Evolutionary conservation across 2,797 vertebrate genomes (phyloP), one percentile per base, ranked within the genome.

Genomic region (Loris lydekkerianus): DNA sequence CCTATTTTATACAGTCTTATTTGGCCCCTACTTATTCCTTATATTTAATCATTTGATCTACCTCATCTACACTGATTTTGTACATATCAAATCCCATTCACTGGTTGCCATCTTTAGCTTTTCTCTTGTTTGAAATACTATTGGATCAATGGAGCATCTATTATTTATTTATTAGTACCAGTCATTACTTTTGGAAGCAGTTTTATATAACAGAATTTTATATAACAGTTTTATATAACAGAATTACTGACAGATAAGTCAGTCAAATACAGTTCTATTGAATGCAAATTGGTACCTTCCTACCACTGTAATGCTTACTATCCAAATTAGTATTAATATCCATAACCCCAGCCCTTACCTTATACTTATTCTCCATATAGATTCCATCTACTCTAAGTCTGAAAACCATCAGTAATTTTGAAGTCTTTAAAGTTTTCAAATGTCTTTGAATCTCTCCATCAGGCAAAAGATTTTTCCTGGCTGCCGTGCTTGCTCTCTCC

Each of bases 391-490:
- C 81, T 69, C 10, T 46, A 58, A 61, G 53, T 83, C 63, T 89
- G 49, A 70, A 84, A 73, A 34, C 56, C 34, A 70, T 61, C 43
- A 29, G 34, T 31, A 17, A 29, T 69, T 94, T 86, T 72, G 25
- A 96, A 80, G 34, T 76, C 69, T 77, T 67, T 67, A 53, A 63
- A 27, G 18, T 95, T 88, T 94, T 78, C 34, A 80, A 17, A 53
- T 90, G 77, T 94, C 0, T 96, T 61, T 78, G 81, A 75, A 21
- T 89, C 49, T 87, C 70, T 97, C 86, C 86, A 10, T 29, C 56
- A 97, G 93, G 96, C 86, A 18, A 98, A 97, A 61, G 94, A 85
- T 29, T 97, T 98, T 88, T 89, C 5, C 9, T 98, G 89, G 93
- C 93, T 98, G 53, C 97, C 97, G 2, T 14, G 3, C 31, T 81